Evolutionary conservation across 1,140 invertebrate species (phyloP).

Genomic region (Tetragnatha versicolor): DNA sequence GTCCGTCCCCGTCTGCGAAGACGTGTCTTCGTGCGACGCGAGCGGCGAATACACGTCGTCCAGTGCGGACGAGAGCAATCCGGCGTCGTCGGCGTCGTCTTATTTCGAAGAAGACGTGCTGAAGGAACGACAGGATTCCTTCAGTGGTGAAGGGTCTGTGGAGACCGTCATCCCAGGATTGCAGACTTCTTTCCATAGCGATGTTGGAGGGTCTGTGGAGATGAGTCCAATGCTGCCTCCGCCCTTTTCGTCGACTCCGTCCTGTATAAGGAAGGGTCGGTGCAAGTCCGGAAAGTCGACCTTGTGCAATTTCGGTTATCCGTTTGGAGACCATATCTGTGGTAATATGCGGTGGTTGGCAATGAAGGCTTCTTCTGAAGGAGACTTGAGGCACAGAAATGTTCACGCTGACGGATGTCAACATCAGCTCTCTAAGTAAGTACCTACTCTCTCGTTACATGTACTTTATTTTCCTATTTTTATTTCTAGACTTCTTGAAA

Average conservation of each 20-base stretch:
- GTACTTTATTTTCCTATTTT: too few species aligned
- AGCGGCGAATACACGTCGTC: constrained; percentile 86
- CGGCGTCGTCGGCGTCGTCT: neutral
- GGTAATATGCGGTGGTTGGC: constrained; percentile 1
- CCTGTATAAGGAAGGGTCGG: neutral
- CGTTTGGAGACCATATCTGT: neutral
- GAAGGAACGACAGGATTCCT: constrained; percentile 1
- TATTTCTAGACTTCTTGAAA: too few species aligned
- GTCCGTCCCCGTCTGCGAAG: neutral
- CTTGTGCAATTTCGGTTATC: neutral
- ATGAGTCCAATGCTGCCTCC: neutral
- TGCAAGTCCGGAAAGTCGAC: neutral
- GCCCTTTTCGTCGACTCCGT: neutral
- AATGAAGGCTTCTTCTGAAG: constrained; percentile 3
- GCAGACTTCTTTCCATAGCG: neutral
- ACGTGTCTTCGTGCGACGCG: constrained; percentile 75
- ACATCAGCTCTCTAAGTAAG: too few species aligned
- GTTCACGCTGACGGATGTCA: neutral
- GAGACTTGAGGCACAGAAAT: neutral
- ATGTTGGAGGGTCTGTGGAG: neutral
- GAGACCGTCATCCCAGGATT: constrained; percentile 28
- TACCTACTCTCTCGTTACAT: too few species aligned
- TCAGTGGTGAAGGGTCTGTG: constrained; percentile 4
- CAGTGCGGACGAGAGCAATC: constrained; percentile 27
- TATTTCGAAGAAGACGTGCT: neutral